Evolutionary conservation across 2,888 invertebrate species (phyloP), one percentile per base, ranked within the genome.

Genomic region (Acleris laterana): DNA sequence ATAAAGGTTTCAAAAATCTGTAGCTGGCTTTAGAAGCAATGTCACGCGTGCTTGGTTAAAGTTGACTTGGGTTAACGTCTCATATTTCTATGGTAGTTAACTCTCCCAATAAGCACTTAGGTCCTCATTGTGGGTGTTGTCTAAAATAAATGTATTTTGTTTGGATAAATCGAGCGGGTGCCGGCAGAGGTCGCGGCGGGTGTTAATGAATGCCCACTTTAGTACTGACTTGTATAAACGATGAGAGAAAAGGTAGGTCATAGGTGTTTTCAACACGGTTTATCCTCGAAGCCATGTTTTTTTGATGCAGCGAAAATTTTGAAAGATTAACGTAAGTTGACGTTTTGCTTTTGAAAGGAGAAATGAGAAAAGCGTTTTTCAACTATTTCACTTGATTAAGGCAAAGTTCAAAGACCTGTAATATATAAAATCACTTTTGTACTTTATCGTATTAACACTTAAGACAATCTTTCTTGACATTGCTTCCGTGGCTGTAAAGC

Each of bases 71-170:
- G 19, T 22, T 52, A 22, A 52, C 19, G 38, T 66, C 25, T 66
- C 66, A 62, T 66, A 62, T 61, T 72, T 63, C 44, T 63, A 62
- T 80, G 73, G 80, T 82, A 76, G 69, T 76, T 72, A 74, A 71
- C 77, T 79, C 77, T 81, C 79, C 79, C 81, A 79, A 86, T 86
- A 85, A 86, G 84, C 87, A 85, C 84, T 87, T 87, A 83, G 85
- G 84, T 82, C 79, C 82, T 86, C 82, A 87, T 87, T 87, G 87
- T 70, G 64, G 62, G 58, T 61, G 67, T 65, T 68, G 66, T 88
- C 82, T 84, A 83, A 87, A 85, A 87, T 87, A 85, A 87, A 88
- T 87, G 85, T 79, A 84, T 87, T 88, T 86, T 88, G 85, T 89
- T 89, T 88, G 83, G 81, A 89, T 86, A 88, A 85, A 88, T 88